Conservation (phyloP, 2,888 invertebrate species). For the Diogma glabrata region DNA sequence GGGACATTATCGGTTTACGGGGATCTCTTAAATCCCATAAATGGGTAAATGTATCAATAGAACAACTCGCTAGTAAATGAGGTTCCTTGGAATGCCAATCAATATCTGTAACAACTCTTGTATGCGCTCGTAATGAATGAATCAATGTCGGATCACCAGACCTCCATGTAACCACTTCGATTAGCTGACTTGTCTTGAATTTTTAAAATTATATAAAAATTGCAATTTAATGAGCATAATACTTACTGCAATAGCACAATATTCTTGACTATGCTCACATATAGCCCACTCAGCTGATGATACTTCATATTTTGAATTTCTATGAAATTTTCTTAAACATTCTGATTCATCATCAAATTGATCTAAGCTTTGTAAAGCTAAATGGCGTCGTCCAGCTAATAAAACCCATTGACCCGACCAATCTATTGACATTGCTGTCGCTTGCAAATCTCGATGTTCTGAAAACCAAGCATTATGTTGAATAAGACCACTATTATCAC, state of each 20-base stretch:
- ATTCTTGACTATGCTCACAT: conserved; percentile 58
- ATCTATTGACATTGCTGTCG: conserved; percentile 87
- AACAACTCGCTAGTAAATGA: conserved; percentile 73
- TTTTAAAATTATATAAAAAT: conserved; percentile 10
- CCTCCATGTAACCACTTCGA: conserved; percentile 76
- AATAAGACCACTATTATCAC: conserved; percentile 22
- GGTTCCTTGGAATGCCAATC: conserved; percentile 81
- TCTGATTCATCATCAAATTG: conserved; percentile 47
- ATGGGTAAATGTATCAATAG: conserved; percentile 86
- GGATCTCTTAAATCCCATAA: conserved; percentile 87
- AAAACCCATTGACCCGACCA: conserved; percentile 74
- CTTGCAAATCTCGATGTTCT: conserved; percentile 80
- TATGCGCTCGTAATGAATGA: conserved; percentile 66
- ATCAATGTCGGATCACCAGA: conserved; percentile 58
- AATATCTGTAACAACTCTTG: conserved; percentile 77
- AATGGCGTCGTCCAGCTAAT: conserved; percentile 66
- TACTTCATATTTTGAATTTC: conserved; percentile 89
- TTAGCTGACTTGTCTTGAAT: conserved; percentile 68
- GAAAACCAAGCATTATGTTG: conserved; percentile 31
- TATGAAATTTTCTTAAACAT: conserved; percentile 60
- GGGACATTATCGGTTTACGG: conserved; percentile 66
- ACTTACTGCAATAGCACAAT: conserved; percentile 80
- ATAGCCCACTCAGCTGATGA: conserved; percentile 90
- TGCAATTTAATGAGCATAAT: neutral
- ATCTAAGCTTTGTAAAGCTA: conserved; percentile 65